Evolutionary conservation across 2,888 invertebrate genomes (phyloP).

Genomic region (Thymelicus sylvestris): DNA sequence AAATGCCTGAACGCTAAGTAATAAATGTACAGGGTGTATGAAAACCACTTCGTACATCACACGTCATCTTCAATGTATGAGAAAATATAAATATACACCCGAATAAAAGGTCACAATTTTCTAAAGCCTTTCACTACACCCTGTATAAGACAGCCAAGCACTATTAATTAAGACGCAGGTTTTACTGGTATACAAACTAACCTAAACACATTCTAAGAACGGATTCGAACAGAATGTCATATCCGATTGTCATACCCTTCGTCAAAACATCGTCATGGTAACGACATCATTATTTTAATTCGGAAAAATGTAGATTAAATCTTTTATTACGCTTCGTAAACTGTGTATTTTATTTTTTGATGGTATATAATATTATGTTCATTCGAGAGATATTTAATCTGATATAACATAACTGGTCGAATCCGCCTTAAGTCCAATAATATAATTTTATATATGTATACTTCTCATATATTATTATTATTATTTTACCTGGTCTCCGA

Average conservation of each 20-base stretch:
- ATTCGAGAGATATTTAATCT: too few species aligned
- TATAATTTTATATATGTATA: constrained; percentile 56
- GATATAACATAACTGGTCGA: too few species aligned
- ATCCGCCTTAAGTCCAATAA: constrained; percentile 45
- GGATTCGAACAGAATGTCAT: too few species aligned
- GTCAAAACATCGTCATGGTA: too few species aligned
- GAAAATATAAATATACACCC: constrained; percentile 7
- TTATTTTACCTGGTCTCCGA: constrained; percentile 62
- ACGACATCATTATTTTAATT: too few species aligned
- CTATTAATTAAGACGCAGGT: constrained; percentile 57
- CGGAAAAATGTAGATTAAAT: too few species aligned
- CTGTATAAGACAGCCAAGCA: constrained; percentile 66
- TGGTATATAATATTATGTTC: too few species aligned
- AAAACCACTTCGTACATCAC: not conserved
- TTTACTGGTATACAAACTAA: constrained; percentile 58
- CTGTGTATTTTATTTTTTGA: too few species aligned
- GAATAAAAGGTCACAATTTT: not conserved
- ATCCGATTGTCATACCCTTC: too few species aligned
- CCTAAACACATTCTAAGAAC: constrained; percentile 60
- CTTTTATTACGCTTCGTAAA: too few species aligned
- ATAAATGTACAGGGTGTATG: constrained; percentile 8
- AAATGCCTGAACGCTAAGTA: constrained; percentile 26
- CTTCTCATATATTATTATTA: constrained; percentile 47
- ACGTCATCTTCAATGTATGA: not conserved
- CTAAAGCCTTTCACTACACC: constrained; percentile 12